These are phyloP conservation scores for Dasypolia templi DNA, from an alignment of 2,888 invertebrate species.

Conservation along the genomic window DNA sequence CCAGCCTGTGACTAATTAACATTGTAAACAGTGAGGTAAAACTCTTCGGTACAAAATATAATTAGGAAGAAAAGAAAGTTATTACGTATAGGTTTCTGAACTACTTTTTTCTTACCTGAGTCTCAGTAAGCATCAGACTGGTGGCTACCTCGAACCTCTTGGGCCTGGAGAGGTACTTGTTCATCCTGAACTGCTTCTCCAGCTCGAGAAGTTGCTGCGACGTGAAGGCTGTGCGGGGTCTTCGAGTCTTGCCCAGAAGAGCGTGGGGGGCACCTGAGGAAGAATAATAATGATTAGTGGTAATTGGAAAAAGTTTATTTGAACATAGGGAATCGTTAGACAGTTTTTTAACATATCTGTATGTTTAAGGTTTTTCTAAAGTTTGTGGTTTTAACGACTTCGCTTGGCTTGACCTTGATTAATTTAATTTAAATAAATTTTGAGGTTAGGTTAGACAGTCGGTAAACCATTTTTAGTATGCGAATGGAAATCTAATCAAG, in stretches of 20 bases:
- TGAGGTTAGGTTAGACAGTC: too few species aligned
- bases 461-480: background rate
- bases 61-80: background rate
- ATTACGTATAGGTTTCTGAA: too few species aligned
- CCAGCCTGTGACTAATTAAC: background rate
- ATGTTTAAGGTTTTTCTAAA: background rate
- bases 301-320: background rate
- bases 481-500: background rate
- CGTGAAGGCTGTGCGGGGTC: constrained; percentile 99
- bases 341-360: background rate
- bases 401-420: background rate
- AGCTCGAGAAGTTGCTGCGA: constrained; percentile 99
- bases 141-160: constrained; percentile 99
- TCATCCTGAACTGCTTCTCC: constrained; percentile 99
- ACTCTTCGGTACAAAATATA: background rate
- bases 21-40: background rate
- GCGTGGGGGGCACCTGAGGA: constrained; percentile 92
- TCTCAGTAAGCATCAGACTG: constrained; percentile 99
- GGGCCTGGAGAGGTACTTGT: constrained; percentile 99
- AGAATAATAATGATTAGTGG: background rate
- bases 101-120: constrained; percentile 93
- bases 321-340: background rate
- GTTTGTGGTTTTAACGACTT: too few species aligned
- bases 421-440: background rate
- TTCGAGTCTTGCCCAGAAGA: constrained; percentile 87